These are phyloP conservation scores for Amyelois transitella DNA, from an alignment of 1,140 invertebrate genomes.

Conservation along the genomic window DNA sequence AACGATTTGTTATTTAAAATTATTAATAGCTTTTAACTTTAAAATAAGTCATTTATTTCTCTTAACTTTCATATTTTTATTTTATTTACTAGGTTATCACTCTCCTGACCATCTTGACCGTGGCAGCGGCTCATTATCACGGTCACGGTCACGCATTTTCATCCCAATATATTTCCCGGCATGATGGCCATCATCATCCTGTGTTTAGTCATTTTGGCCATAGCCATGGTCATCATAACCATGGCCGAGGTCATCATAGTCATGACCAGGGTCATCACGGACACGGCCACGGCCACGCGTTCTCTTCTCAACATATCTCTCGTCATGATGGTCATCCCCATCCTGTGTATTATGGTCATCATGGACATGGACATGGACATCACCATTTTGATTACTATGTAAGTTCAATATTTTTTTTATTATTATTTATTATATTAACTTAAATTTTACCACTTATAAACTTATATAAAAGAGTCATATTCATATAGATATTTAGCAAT, in stretches of 20 bases:
- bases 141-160: constrained; percentile 6
- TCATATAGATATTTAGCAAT: too few species aligned
- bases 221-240: neutral
- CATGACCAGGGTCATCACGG: constrained; percentile 20
- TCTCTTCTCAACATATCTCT: constrained; percentile 35
- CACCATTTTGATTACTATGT: constrained; percentile 25
- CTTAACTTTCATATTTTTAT: neutral
- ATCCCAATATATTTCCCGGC: neutral
- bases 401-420: neutral
- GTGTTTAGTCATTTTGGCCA: neutral
- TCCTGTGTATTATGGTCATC: constrained; percentile 6
- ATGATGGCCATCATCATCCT: neutral
- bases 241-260: constrained; percentile 9
- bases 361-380: constrained; percentile 22
- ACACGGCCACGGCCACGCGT: constrained; percentile 24
- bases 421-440: neutral
- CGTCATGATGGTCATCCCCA: constrained; percentile 25
- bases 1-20: too few species aligned
- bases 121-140: constrained; percentile 3
- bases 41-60: neutral
- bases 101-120: neutral
- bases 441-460: too few species aligned
- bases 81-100: neutral
- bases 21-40: too few species aligned
- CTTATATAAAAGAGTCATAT: too few species aligned